Base-by-base conservation (phyloP, 2,888 invertebrate species). In the Zaprionus lineosus region DNA sequence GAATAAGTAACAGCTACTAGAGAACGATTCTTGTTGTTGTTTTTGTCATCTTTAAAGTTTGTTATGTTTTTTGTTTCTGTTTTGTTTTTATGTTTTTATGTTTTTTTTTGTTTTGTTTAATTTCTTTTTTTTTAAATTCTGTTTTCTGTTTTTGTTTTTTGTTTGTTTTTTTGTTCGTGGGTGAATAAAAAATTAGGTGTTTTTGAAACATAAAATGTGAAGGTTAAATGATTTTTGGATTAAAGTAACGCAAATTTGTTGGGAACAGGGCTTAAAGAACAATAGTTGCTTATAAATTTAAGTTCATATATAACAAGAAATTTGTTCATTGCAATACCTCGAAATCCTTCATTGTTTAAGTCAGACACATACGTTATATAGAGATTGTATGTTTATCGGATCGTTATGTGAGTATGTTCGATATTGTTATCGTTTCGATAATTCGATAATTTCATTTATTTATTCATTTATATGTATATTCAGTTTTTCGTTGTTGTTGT, bases 261-360 rank as follows among this genome's bases (percentile, higher is more conserved):
- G 37, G 39, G 29, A 52, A 37, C 44, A 56, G 75, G 63, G 44
- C 61, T 60, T 78, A 75, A 75, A 77, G 74, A 78, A 79, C 74
- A 82, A 82, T 79, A 81, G 69, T 81, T 83, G 75, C 79, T 84
- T 81, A 81, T 77, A 77, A 82, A 84, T 73, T 82, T 84, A 74
- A 85, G 63, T 86, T 84, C 69, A 86, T 81, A 78, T 74, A 74
- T 84, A 75, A 73, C 74, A 83, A 77, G 78, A 86, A 79, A 82
- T 84, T 72, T 70, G 72, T 86, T 84, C 69, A 81, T 81, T 84
- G 75, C 84, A 89, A 88, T 90, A 90, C 90, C 90, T 90, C 90
- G 88, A 90, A 90, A 89, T 90, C 90, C 90, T 90, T 89, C 87
- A 79, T 72, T 65, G 65, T 64, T 51, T 61, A 52, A 63, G 47